Evolutionary conservation across 2,888 invertebrate genomes (phyloP).

Genomic region (Leptinotarsa rubiginosa): DNA sequence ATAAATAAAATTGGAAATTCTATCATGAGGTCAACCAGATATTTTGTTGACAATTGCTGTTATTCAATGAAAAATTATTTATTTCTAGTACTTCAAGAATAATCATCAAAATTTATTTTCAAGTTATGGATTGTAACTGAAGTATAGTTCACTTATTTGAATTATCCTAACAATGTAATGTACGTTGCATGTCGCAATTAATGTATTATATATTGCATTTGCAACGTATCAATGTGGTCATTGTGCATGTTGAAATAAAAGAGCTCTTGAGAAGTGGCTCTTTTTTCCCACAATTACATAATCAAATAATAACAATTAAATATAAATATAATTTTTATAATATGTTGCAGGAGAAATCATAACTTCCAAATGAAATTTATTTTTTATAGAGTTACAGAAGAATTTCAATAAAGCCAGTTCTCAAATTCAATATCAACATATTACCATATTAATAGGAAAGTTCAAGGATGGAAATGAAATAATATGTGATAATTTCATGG

Average conservation of each 20-base stretch:
- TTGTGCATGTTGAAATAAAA: slow-evolving; percentile 49
- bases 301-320: not conserved
- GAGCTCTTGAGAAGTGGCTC: not conserved
- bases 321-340: not conserved
- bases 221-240: slow-evolving; percentile 47
- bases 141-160: slow-evolving; percentile 47
- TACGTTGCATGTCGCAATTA: slow-evolving; percentile 50
- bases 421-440: too few relatives aligned
- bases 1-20: too few relatives aligned
- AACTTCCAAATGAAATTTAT: too few relatives aligned
- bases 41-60: too few relatives aligned
- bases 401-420: too few relatives aligned
- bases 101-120: not conserved
- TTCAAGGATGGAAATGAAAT: too few relatives aligned
- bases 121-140: slow-evolving; percentile 3
- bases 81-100: not conserved
- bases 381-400: too few relatives aligned
- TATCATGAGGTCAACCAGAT: too few relatives aligned
- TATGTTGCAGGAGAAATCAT: too few relatives aligned
- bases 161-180: slow-evolving; percentile 53
- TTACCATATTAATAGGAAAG: too few relatives aligned
- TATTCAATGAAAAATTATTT: too few relatives aligned
- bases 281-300: slow-evolving; percentile 4
- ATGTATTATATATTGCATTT: slow-evolving; percentile 51
- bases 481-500: too few relatives aligned